Base-by-base conservation (phyloP, 1,140 invertebrate species). In the Neodiprion pinetum region DNA sequence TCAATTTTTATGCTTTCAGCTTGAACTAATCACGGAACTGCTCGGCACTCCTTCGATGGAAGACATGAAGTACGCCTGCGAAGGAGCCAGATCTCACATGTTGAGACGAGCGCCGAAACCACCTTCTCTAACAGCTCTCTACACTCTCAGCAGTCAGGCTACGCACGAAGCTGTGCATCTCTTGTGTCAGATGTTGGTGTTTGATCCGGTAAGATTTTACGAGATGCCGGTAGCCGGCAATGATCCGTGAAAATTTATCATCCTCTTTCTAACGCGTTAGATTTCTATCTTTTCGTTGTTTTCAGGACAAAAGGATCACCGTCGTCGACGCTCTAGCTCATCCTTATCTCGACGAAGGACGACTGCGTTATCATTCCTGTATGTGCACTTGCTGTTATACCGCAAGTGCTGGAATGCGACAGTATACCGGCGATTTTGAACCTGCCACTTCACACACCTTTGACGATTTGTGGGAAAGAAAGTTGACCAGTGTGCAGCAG, bases 331-430 rank as follows among this genome's bases (percentile, higher is more conserved):
- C 98, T 8, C 90, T 99, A 77, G 94, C 95, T 74, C 98, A 99
- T 91, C 96, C 97, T 12, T 99, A 99, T 89, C 91, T 99, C 74
- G 97, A 99, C 84, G 98, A 99, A 88, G 98, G 98, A 70, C 92
- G 98, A 79, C 91, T 99, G 77, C 92, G 98, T 81, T 99, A 99
- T 90, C 98, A 99, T 89, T 99, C 98, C 66, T 99, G 98, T 88
- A 99, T 99, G 98, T 99, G 98, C 90, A 95, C 95, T 83, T 99
- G 98, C 88, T 99, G 98, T 90, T 96, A 94, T 85, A 95, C 92
- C 80, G 93, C 92, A 74, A 92, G 92, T 50, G 91, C 91, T 76
- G 93, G 92, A 17, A 89, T 93, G 84, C 90, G 98, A 75, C 95
- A 97, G 86, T 99, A 97, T 89, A 96, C 95, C 72, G 90, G 92